Base-by-base conservation (phyloP, 2,888 invertebrate genomes). In the Cremastobaeus sp. region DNA sequence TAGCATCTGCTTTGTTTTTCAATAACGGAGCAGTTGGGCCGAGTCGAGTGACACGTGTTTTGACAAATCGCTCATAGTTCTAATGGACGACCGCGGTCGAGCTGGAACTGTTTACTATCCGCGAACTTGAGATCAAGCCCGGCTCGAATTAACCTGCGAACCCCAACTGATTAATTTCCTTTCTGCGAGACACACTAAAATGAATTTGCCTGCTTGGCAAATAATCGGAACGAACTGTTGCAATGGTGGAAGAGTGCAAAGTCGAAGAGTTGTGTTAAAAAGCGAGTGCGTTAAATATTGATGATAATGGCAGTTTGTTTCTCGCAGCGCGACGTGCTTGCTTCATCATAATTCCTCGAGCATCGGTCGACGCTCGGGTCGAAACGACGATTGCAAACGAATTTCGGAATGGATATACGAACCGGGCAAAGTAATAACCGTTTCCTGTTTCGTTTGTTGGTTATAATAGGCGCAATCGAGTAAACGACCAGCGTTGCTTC, bases 361-460 rank as follows among this genome's bases (percentile, higher is more conserved):
- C 1, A 2, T 15, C 37, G 32, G 18, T 41, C 20, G 11, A n/a
- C 34, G 14, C 34, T 12, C 34, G 3, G 17, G 4, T 3, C 3
- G 5, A 8, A 14, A 14, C 28, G 50, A 62, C 60, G 50, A 60
- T 50, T 60, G 54, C 30, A 14, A 11, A 20, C 39, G 32, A 65
- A 32, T 45, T 55, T 47, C 43, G 39, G 35, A 15, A 15, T 2
- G 28, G 28, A 34, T 5, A 3, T n/a, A n/a, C 43, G 45, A 52
- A 66, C 47, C 60, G 59, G 45, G 60, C 18, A 30, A 45, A 45
- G 60, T 60, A 69, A 70, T 62, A 55, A 70, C 48, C 37, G 62
- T 62, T 70, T 68, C 68, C 68, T 68, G 68, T 41, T 55, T 43
- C 45, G 47, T 60, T 69, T 60, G 60, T 62, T 47, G 20, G 54